phyloP scores from a whole-genome alignment of 2,888 invertebrate species.

The Drosophila falleni region DNA sequence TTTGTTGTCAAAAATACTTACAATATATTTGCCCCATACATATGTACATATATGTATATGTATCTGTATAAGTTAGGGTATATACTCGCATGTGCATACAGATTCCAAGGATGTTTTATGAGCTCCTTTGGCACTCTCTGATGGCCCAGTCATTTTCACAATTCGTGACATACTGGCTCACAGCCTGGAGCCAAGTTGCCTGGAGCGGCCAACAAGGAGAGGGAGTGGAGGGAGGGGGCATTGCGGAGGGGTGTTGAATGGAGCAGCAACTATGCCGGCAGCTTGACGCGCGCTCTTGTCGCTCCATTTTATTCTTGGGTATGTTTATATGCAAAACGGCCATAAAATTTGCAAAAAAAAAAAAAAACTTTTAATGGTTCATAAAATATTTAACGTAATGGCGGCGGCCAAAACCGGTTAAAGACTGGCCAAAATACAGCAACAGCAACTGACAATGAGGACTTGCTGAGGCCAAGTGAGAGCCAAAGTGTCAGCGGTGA shows the following conservation, averaged over 20 bases:
- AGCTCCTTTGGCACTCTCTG: slow-evolving; percentile 77
- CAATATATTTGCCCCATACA: slow-evolving; percentile 1
- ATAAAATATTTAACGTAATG: slow-evolving; percentile 82
- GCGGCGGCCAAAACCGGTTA: slow-evolving; percentile 68
- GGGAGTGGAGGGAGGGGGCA: too few species aligned
- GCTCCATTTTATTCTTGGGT: slow-evolving; percentile 44
- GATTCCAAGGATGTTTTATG: slow-evolving; percentile 70
- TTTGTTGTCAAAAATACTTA: slow-evolving; percentile 51
- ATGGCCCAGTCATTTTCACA: slow-evolving; percentile 76
- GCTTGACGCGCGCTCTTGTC: slow-evolving; percentile 44
- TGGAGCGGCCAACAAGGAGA: not conserved
- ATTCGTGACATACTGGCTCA: slow-evolving; percentile 72
- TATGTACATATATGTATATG: slow-evolving; percentile 9
- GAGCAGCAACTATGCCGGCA: slow-evolving; percentile 35
- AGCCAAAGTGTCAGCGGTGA: slow-evolving; percentile 6
- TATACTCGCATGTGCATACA: slow-evolving; percentile 33
- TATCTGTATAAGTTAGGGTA: not conserved
- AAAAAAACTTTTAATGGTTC: slow-evolving; percentile 79
- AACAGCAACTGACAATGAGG: slow-evolving; percentile 20
- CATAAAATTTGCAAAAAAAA: slow-evolving; percentile 74
- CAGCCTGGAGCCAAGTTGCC: slow-evolving; percentile 43
- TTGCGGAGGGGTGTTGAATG: not conserved
- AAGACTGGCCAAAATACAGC: slow-evolving; percentile 62
- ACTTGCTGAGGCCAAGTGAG: slow-evolving; percentile 15
- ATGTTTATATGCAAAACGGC: slow-evolving; percentile 77